phyloP scores from a whole-genome alignment of 1,140 invertebrate genomes.

The Drosophila bocki region DNA sequence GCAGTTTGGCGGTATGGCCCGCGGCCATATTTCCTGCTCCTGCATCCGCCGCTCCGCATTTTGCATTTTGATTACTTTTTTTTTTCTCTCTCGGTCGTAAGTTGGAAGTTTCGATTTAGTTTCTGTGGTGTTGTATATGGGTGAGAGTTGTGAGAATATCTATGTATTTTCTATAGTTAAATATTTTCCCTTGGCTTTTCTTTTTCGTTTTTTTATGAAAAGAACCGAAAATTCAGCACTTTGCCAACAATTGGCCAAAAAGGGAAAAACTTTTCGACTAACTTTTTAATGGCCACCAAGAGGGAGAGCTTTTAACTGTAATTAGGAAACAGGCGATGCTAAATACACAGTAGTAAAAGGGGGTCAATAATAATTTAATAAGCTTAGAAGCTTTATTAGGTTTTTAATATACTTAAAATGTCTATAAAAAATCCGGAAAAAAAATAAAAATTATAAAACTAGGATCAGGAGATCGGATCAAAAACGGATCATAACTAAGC shows the following conservation, averaged over 20 bases:
- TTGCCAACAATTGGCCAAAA: constrained; percentile 57
- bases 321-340: constrained; percentile 55
- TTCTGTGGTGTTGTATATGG: constrained; percentile 27
- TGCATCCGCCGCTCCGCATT: constrained; percentile 58
- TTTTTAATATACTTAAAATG: neutral
- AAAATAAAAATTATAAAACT: too few relatives aligned
- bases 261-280: constrained; percentile 53
- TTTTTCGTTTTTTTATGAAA: neutral
- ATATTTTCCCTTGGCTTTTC: constrained; percentile 15
- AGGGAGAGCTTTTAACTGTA: constrained; percentile 63
- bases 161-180: constrained; percentile 27
- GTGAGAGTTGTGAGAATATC: constrained; percentile 9
- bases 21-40: constrained; percentile 61
- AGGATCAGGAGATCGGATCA: too few relatives aligned
- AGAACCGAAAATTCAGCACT: constrained; percentile 60
- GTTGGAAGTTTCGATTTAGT: constrained; percentile 46
- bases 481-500: too few relatives aligned
- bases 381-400: too few relatives aligned
- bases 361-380: too few relatives aligned
- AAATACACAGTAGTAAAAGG: constrained; percentile 25
- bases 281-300: constrained; percentile 62
- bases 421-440: rapidly evolving
- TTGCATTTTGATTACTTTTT: constrained; percentile 76
- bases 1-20: constrained; percentile 74
- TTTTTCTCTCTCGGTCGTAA: constrained; percentile 38